Conservation (phyloP, 2,888 invertebrate genomes). For the Hypena proboscidalis region DNA sequence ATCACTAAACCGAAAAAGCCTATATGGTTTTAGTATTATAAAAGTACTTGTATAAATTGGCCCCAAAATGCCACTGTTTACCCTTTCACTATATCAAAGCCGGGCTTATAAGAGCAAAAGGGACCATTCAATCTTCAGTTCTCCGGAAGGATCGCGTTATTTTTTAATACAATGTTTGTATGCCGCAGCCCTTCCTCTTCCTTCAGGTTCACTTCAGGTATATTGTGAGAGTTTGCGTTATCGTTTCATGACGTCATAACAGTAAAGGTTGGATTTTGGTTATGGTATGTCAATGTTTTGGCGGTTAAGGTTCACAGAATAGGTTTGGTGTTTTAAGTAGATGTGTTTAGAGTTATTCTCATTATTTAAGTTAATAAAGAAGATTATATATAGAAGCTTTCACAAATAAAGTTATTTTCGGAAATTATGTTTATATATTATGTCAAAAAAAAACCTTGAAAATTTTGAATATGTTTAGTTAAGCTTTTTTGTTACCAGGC, state of each 20-base stretch:
- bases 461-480: too few species aligned
- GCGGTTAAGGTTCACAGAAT: slow-evolving; percentile 9
- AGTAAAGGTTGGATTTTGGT: slow-evolving; percentile 22
- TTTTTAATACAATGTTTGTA: slow-evolving; percentile 63
- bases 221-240: slow-evolving; percentile 10
- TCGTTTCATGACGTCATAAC: slow-evolving; percentile 30
- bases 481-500: too few species aligned
- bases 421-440: too few species aligned
- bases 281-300: slow-evolving; percentile 19
- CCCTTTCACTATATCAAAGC: slow-evolving; percentile 54
- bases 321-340: slow-evolving; percentile 8
- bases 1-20: too few species aligned
- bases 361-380: too few species aligned
- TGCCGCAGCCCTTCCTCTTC: slow-evolving; percentile 39
- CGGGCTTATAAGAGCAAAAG: slow-evolving; percentile 54
- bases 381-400: too few species aligned
- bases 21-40: too few species aligned
- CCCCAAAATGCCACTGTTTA: slow-evolving; percentile 65
- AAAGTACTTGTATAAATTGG: slow-evolving; percentile 62
- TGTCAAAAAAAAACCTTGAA: too few species aligned
- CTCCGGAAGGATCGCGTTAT: slow-evolving; percentile 58
- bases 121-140: slow-evolving; percentile 62
- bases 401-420: too few species aligned
- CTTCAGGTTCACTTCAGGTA: too few species aligned
- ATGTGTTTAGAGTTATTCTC: too few species aligned